Evolutionary conservation across 2,113 vertebrate species (phyloP), one percentile per base, ranked within the genome.

Genomic region (Poicephalus gulielmi): DNA sequence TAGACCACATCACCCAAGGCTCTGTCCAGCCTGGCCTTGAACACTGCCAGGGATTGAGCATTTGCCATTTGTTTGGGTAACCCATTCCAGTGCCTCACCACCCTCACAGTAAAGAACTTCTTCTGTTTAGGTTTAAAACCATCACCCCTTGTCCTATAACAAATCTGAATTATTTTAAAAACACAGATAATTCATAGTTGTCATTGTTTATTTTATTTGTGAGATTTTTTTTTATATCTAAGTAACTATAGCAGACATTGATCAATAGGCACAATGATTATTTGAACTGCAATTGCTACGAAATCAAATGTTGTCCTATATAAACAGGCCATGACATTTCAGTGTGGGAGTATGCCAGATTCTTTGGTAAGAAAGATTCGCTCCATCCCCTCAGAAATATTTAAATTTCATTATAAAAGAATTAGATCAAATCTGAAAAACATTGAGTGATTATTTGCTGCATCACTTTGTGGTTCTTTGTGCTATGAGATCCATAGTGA

Each of bases 261-360:
- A 57, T 66, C 64, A 69, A 52, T 7, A 57, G 11, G 15, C 7
- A 69, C 2, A 1, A 49, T 20, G 17, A 28, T 25, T 59, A 57
- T 53, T 53, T 66, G 13, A 76, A 53, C 5, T 57, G 13, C 6
- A 73, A 5, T 35, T 74, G 20, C 17, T 82, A 73, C 7, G 9
- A 55, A 20, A 41, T 77, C 20, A 15, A 44, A 37, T 19, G 18
- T 55, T 79, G 7, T 49, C 41, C 37, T 78, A 3, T 13, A 39
- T 6, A 82, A 57, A 82, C 23, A 79, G 10, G 16, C 4, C 3
- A 28, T 16, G 46, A 47, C 31, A 64, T 11, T 81, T 68, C n/a
- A 57, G 1, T 11, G 22, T n/a, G 3, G 6, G 16, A 47, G 5
- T 44, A 30, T 25, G 7, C 7, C 15, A 47, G 1, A 7, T 2